Evolutionary conservation across 2,888 invertebrate species (phyloP).

Genomic region (Punctoribates punctum): DNA sequence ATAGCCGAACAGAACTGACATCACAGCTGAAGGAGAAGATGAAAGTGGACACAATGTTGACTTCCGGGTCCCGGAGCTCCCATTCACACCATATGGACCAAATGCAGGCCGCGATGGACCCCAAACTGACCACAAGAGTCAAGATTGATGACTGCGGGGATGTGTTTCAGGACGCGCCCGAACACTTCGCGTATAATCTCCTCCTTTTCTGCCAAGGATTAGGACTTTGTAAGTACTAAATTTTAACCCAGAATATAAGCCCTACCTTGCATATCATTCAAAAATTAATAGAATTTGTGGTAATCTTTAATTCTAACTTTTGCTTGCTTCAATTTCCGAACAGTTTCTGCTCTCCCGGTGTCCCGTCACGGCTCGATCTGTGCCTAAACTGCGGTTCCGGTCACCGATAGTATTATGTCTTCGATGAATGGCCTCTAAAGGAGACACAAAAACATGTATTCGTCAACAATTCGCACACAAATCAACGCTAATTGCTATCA

Average conservation of each 20-base stretch:
- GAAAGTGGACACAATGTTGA: constrained; percentile 68
- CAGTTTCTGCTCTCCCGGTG: constrained; percentile 37
- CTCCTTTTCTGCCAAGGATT: constrained; percentile 49
- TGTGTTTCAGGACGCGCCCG: constrained; percentile 71
- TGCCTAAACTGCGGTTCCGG: not conserved
- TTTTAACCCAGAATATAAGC: too few species aligned
- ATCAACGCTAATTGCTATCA: too few species aligned
- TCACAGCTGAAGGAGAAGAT: constrained; percentile 42
- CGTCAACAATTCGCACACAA: too few species aligned
- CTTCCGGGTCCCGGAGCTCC: constrained; percentile 73
- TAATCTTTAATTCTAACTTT: too few species aligned
- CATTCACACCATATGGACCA: constrained; percentile 76
- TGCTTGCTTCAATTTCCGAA: not conserved
- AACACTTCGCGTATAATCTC: constrained; percentile 47
- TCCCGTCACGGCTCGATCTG: constrained; percentile 42
- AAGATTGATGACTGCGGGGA: constrained; percentile 83
- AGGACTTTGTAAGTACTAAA: constrained; percentile 48
- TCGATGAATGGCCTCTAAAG: too few species aligned
- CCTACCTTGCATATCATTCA: too few species aligned
- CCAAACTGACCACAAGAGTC: constrained; percentile 74
- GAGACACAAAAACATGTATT: too few species aligned
- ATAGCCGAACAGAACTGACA: constrained; percentile 52
- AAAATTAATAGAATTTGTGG: not conserved
- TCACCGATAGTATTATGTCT: not conserved
- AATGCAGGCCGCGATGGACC: constrained; percentile 71